phyloP scores from a whole-genome alignment of 2,888 invertebrate genomes.

The Auanema freiburgensis region DNA sequence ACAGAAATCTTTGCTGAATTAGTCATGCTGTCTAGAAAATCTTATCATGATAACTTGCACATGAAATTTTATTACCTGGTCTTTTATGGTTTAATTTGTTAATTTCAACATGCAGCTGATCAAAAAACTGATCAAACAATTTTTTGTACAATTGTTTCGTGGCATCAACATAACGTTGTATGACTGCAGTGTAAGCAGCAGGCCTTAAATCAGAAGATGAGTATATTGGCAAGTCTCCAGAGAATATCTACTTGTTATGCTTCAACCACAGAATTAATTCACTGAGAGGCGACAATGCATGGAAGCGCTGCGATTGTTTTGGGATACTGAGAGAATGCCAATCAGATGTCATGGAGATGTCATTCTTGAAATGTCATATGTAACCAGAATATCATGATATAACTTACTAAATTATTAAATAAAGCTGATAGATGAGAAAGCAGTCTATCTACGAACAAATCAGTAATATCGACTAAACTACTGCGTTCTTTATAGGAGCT shows the following conservation, averaged over 20 bases:
- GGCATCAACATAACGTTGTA: conserved; percentile 54
- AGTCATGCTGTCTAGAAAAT: not conserved
- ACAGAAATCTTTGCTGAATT: not conserved
- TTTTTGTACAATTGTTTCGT: conserved; percentile 50
- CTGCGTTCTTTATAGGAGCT: conserved; percentile 44
- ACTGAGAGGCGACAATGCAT: conserved; percentile 75
- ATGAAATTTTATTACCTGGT: too few relatives aligned
- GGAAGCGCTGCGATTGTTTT: conserved; percentile 79
- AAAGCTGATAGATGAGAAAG: conserved; percentile 89
- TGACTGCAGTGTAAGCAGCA: conserved; percentile 29
- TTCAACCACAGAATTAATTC: conserved; percentile 57
- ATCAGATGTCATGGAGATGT: conserved; percentile 47
- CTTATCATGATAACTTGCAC: too few relatives aligned
- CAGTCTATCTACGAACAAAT: conserved; percentile 80
- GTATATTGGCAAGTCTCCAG: too few relatives aligned
- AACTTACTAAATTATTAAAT: conserved; percentile 82
- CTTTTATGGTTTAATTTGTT: conserved; percentile 18
- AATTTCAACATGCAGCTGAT: conserved; percentile 35
- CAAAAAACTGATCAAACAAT: conserved; percentile 51
- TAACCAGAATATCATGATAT: not conserved
- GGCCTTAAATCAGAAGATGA: conserved; percentile 75
- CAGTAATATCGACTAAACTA: conserved; percentile 74
- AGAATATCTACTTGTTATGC: conserved; percentile 26
- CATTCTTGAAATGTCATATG: conserved; percentile 34
- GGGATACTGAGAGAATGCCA: conserved; percentile 73